Percentiles rank a stretch among this genome's conserved stretches.
phyloP scores from a whole-genome alignment of 1,140 invertebrate genomes.

The Trichogramma pretiosum region DNA sequence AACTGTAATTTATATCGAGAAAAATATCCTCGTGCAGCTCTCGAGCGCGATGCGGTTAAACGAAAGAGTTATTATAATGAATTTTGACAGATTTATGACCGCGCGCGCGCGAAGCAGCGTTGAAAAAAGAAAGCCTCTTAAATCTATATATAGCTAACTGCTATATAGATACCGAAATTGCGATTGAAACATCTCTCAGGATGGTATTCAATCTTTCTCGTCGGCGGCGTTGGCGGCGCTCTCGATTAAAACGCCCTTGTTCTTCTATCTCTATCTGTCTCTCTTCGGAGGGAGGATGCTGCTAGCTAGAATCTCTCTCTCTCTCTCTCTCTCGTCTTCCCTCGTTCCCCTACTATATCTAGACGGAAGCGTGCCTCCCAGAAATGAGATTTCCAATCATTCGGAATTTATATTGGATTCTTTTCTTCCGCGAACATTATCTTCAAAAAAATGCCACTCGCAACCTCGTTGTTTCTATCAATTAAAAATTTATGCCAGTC shows the following conservation, averaged over 20 bases:
- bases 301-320: slow-evolving; percentile 11
- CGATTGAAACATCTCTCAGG: background rate
- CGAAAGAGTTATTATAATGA: background rate
- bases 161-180: background rate
- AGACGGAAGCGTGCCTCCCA: background rate
- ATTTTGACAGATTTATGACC: background rate
- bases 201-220: background rate
- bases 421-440: too few species aligned
- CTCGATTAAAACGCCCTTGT: background rate
- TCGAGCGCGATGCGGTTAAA: too few species aligned
- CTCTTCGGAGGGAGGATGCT: too few species aligned
- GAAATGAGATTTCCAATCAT: too few species aligned
- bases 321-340: slow-evolving; percentile 12
- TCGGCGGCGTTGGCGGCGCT: background rate
- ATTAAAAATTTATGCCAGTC: too few species aligned
- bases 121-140: background rate
- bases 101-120: too few species aligned
- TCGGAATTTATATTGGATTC: too few species aligned
- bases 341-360: background rate
- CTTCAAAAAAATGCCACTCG: too few species aligned
- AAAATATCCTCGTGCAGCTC: too few species aligned
- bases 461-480: too few species aligned
- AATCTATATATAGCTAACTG: too few species aligned
- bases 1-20: too few species aligned
- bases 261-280: slow-evolving; percentile 1